Conservation (phyloP, 2,888 invertebrate genomes). For the Troilus luridus region DNA sequence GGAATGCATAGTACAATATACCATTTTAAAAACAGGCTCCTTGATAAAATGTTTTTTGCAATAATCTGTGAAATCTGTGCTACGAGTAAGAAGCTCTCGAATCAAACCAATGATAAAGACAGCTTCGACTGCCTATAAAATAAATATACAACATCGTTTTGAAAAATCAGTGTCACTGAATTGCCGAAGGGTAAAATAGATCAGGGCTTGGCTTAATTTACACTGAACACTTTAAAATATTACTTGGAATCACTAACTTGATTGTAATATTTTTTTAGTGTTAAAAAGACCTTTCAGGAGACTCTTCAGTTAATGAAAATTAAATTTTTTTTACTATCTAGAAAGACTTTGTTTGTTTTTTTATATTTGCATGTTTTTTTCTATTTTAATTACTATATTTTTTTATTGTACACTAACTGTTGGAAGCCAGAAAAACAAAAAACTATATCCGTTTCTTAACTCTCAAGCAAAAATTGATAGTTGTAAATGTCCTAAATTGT, state of each 20-base stretch:
- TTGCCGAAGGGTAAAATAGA: not conserved
- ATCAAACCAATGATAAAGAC: not conserved
- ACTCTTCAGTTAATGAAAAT: too few relatives aligned
- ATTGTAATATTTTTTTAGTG: not conserved
- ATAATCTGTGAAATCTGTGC: too few relatives aligned
- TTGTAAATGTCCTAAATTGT: not conserved
- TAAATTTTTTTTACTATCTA: too few relatives aligned
- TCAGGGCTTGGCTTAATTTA: not conserved
- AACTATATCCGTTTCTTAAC: not conserved
- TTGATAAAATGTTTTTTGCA: too few relatives aligned
- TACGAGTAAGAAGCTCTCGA: too few relatives aligned
- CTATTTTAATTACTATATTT: not conserved
- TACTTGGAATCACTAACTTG: not conserved
- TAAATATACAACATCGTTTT: not conserved
- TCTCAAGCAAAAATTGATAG: not conserved
- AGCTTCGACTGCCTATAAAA: not conserved
- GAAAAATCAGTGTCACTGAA: not conserved
- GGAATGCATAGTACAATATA: too few relatives aligned
- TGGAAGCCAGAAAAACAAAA: not conserved
- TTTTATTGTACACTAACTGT: not conserved
- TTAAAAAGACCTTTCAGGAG: not conserved
- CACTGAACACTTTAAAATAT: not conserved
- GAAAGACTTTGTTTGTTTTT: not conserved
- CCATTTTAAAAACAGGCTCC: too few relatives aligned
- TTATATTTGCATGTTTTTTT: constrained; percentile 1